Percentiles rank a stretch among this genome's conserved stretches.
These are phyloP conservation scores for Acanthisitta chloris DNA, from an alignment of 2,113 vertebrate genomes.

Conservation along the genomic window DNA sequence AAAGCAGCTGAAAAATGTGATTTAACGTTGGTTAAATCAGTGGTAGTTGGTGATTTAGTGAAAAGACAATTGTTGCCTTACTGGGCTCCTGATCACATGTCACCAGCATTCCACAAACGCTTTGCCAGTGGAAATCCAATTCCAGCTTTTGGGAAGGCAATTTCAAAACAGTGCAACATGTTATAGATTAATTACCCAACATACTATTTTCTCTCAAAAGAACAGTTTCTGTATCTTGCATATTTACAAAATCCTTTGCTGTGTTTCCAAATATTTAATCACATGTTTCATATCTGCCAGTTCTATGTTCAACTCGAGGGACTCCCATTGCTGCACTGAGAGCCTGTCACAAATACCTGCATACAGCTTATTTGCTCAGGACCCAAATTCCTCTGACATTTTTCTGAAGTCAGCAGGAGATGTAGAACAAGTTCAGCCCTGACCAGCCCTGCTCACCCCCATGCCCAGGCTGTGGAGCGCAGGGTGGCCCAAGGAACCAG, in stretches of 20 bases:
- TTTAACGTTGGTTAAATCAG: background rate
- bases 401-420: background rate
- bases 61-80: background rate
- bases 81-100: background rate
- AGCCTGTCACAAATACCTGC: background rate
- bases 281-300: background rate
- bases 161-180: background rate
- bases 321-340: background rate
- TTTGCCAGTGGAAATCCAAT: background rate
- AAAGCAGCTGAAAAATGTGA: background rate
- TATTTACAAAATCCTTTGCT: background rate
- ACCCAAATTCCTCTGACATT: background rate
- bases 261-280: background rate
- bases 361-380: background rate
- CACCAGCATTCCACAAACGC: background rate
- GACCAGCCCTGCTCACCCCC: background rate
- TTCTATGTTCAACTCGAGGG: background rate
- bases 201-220: background rate
- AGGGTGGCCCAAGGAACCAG: background rate
- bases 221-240: background rate
- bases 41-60: background rate
- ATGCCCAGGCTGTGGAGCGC: rapidly evolving
- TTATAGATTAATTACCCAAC: background rate
- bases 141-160: slow-evolving; percentile 17
- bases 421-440: background rate